Evolutionary conservation across 92 coral and sea anemone species (phyloP).

Genomic region (Parazoanthus darwini): DNA sequence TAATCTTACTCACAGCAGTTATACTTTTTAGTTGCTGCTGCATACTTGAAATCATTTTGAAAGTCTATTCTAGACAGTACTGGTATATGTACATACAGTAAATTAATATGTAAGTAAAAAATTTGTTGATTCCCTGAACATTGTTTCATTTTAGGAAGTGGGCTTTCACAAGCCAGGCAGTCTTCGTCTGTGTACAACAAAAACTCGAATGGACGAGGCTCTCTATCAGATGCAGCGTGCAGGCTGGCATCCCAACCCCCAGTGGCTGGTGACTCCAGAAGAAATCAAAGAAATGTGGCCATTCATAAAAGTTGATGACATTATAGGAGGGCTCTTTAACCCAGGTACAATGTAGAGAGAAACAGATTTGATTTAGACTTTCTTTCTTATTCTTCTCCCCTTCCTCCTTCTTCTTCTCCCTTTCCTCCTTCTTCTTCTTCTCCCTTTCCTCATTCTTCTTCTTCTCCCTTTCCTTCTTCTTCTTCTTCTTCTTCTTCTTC

Average conservation of each 20-base stretch:
- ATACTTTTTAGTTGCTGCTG: no score
- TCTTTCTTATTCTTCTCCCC: no score
- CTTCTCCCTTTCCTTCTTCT: no score
- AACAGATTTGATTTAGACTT: no score
- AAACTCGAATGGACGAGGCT: slow-evolving; percentile 93
- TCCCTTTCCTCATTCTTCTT: no score
- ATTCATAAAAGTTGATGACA: slow-evolving; percentile 78
- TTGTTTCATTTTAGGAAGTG: slow-evolving; percentile 58
- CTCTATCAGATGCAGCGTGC: slow-evolving; percentile 90
- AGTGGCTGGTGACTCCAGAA: slow-evolving; percentile 91
- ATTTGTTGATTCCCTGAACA: neutral
- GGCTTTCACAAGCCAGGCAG: slow-evolving; percentile 96
- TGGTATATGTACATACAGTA: neutral
- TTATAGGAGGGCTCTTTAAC: slow-evolving; percentile 85
- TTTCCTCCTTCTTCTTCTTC: no score
- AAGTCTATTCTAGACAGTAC: no score
- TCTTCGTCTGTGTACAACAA: slow-evolving; percentile 77
- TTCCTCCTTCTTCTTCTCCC: no score
- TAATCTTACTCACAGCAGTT: no score
- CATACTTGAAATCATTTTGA: no score
- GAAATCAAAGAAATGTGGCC: slow-evolving; percentile 90
- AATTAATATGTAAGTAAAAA: no score
- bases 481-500: no score
- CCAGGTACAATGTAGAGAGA: slow-evolving; percentile 61
- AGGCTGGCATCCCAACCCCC: slow-evolving; percentile 95